A percentile compares a stretch with the other conserved stretches of the same genome.
phyloP scores from a whole-genome alignment of 2,113 vertebrate species.

The Eidolon helvum region DNA sequence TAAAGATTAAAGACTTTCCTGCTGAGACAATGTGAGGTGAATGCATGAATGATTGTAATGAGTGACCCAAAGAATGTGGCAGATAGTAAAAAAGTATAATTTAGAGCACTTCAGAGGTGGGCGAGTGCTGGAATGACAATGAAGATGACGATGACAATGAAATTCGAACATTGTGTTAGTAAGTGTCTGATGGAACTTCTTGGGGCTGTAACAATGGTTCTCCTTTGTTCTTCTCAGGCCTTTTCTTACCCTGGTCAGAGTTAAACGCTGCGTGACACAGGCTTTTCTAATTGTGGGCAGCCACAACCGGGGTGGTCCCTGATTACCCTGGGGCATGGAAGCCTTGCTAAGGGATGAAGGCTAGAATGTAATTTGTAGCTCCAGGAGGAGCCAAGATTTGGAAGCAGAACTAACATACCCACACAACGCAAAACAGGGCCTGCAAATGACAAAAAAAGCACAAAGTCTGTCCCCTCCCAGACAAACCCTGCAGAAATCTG shows the following conservation, averaged over 20 bases:
- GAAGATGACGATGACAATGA: neutral
- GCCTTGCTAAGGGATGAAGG: neutral
- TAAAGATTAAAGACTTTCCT: neutral
- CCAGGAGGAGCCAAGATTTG: slow-evolving; percentile 34
- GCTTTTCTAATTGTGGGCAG: slow-evolving; percentile 45
- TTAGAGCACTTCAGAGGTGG: neutral
- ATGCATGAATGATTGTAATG: neutral
- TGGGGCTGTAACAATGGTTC: neutral
- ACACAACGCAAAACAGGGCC: neutral
- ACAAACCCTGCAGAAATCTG: neutral
- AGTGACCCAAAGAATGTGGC: neutral
- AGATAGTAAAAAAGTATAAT: neutral
- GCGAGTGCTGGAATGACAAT: neutral
- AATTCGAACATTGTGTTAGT: neutral
- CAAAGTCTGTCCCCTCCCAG: neutral
- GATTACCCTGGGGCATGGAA: slow-evolving; percentile 25
- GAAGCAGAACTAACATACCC: slow-evolving; percentile 16
- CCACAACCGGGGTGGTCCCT: slow-evolving; percentile 54
- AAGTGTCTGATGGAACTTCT: neutral
- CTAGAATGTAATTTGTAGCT: slow-evolving; percentile 26
- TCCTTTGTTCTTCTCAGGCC: neutral
- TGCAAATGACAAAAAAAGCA: neutral
- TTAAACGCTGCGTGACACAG: neutral
- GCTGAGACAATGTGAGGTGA: neutral
- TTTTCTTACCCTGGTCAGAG: neutral